These are phyloP conservation scores for Carcina quercana DNA, from an alignment of 2,888 invertebrate genomes.

Conservation along the genomic window DNA sequence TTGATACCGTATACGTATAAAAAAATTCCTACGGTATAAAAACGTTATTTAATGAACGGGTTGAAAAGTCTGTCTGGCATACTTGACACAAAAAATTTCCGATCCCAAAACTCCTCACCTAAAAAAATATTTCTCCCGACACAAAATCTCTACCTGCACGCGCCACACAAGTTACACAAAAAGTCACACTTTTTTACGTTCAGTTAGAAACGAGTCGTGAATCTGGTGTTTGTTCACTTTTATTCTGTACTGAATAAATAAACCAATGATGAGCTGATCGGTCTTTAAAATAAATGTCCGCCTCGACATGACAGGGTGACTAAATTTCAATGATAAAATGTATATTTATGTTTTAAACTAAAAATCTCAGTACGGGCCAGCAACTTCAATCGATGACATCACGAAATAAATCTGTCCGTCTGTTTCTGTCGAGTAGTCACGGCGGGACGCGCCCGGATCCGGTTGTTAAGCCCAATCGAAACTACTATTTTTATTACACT, in stretches of 20 bases:
- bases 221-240: not conserved
- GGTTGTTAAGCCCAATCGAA: constrained; percentile 58
- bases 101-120: not conserved
- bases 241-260: too few species aligned
- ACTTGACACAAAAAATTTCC: not conserved
- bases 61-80: not conserved
- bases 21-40: too few species aligned
- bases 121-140: constrained; percentile 5
- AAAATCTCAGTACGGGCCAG: not conserved
- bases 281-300: too few species aligned
- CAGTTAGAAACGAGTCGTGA: constrained; percentile 7
- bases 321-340: too few species aligned
- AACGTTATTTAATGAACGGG: too few species aligned
- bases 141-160: constrained; percentile 13
- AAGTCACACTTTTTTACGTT: constrained; percentile 6
- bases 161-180: constrained; percentile 7
- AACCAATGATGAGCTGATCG: not conserved
- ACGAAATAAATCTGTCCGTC: constrained; percentile 54
- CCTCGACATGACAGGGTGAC: too few species aligned
- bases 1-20: not conserved
- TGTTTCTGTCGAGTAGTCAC: constrained; percentile 30
- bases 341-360: not conserved
- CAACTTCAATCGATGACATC: constrained; percentile 56
- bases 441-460: constrained; percentile 59
- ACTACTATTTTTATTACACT: constrained; percentile 62